Conservation (phyloP, 1,140 invertebrate species). For the Bombus confusus region DNA sequence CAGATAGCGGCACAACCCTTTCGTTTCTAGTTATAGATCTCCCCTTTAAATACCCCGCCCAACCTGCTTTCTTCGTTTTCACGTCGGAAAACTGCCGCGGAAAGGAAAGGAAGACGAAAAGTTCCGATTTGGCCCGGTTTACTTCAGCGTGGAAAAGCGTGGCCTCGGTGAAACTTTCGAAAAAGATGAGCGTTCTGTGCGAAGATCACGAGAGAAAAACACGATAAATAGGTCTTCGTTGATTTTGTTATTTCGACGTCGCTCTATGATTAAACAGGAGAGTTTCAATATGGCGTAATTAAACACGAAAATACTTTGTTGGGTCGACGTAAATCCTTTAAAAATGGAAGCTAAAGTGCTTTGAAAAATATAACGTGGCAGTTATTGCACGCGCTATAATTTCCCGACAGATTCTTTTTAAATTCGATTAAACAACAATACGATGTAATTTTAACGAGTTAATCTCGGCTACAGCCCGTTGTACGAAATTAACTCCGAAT, state of each 20-base stretch:
- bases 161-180: neutral
- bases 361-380: neutral
- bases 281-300: no score
- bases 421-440: neutral
- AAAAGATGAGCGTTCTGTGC: neutral
- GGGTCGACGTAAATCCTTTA: no score
- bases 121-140: constrained; percentile 21
- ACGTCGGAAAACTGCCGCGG: constrained; percentile 17
- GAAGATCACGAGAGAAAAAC: no score
- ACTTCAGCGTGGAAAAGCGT: neutral
- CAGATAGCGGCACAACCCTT: constrained; percentile 12
- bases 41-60: constrained; percentile 16
- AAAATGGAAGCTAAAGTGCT: neutral
- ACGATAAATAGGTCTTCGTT: neutral
- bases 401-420: neutral
- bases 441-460: constrained; percentile 1
- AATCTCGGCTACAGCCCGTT: neutral
- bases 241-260: neutral
- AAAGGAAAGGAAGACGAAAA: constrained; percentile 31
- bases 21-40: neutral
- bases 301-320: no score
- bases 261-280: no score
- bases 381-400: neutral
- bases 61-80: constrained; percentile 29
- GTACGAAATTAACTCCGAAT: neutral